Evolutionary conservation across 2,888 invertebrate genomes (phyloP), one percentile per base, ranked within the genome.

Genomic region (Sinopyrophorus schimmeli): DNA sequence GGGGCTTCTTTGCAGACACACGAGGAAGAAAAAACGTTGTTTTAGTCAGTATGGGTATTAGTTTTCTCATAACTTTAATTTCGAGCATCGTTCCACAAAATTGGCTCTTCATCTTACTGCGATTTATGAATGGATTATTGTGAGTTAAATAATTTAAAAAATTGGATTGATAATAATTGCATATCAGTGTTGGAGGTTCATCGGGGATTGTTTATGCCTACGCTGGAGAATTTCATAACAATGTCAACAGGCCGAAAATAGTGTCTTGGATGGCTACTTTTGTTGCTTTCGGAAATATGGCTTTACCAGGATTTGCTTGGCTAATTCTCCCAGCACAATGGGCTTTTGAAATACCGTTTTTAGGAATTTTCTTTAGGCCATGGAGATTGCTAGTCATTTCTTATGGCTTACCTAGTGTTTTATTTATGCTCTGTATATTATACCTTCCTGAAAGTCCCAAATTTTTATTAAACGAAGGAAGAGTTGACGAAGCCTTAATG

Each of bases 1-100:
- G 80, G 80, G 82, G 82, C 3, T 78, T 77, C 57, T 58, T 81
- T 6, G 79, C 80, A 0, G 81, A 82, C 60, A 77, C 77, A 0
- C 69, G 68, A 44, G 82, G 82, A 3, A 66, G 80, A 7, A 73
- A 74, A 52, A 74, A 72, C 9, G 70, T 76, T 3, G 65, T 80
- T 7, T 62, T 80, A 5, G 68, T 76, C 17, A 73, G 79, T 18
- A 72, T 80, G 18, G 54, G 76, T 4, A 56, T 69, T 2, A 77
- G 79, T 47, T 74, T 75, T 34, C 12, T 77, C 1, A 65, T 74
- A 3, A 79, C 79, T 5, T 50, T 79, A n/a, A 50, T 73, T 9
- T 78, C 80, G 3, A 76, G 78, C 54, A 66, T 81, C 12, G 67
- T 77, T 10, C 74, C 77, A 5, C 68, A 71, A 37, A 75, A 74